Evolutionary conservation across 1,140 invertebrate genomes (phyloP).

Genomic region (Lepidurus couesii): DNA sequence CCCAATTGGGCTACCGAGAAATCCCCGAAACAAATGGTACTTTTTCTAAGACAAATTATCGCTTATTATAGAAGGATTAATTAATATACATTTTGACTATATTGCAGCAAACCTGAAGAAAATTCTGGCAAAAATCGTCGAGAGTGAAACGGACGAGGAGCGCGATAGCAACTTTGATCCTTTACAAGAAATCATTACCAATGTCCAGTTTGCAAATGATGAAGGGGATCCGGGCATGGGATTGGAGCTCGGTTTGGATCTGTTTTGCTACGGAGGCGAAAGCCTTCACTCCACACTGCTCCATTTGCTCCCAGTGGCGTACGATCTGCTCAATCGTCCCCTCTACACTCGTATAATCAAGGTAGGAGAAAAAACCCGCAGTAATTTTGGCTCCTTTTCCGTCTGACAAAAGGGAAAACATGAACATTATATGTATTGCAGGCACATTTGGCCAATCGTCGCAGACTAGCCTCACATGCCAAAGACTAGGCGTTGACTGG

Average conservation of each 20-base stretch:
- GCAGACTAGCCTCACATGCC: slow-evolving; percentile 8
- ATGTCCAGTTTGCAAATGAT: slow-evolving; percentile 80
- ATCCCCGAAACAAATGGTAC: slow-evolving; percentile 67
- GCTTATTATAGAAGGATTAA: slow-evolving; percentile 26
- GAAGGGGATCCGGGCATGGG: slow-evolving; percentile 92
- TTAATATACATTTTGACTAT: slow-evolving; percentile 39
- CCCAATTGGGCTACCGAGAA: slow-evolving; percentile 70
- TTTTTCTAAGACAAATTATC: slow-evolving; percentile 37
- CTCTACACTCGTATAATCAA: slow-evolving; percentile 67
- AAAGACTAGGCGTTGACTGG: not conserved
- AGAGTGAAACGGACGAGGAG: slow-evolving; percentile 54
- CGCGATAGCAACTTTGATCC: slow-evolving; percentile 54
- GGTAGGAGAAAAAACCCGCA: slow-evolving; percentile 36
- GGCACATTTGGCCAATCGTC: slow-evolving; percentile 12
- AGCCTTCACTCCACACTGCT: slow-evolving; percentile 60
- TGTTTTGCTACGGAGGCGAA: slow-evolving; percentile 68
- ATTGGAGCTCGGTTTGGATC: slow-evolving; percentile 76
- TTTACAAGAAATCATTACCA: slow-evolving; percentile 69
- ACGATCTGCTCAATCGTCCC: slow-evolving; percentile 64
- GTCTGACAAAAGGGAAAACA: not conserved
- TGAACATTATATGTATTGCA: slow-evolving; percentile 4
- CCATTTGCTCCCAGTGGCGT: slow-evolving; percentile 65
- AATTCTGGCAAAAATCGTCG: slow-evolving; percentile 60
- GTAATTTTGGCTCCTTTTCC: not conserved
- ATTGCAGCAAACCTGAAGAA: slow-evolving; percentile 61